Base-by-base conservation (phyloP, 2,113 vertebrate genomes). In the Anolis carolinensis region DNA sequence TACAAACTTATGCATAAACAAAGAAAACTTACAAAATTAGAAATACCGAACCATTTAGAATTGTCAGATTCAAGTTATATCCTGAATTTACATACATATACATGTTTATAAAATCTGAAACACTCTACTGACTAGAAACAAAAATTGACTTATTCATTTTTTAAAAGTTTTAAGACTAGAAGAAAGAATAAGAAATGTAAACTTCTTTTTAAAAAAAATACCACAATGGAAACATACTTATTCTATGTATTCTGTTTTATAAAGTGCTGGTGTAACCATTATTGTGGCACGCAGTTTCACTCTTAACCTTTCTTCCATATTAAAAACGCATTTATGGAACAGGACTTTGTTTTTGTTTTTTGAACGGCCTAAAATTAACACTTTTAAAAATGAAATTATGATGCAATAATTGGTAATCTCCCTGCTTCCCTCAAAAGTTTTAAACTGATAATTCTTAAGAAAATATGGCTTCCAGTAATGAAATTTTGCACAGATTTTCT, bases 181-280 rank as follows among this genome's bases (percentile, higher is more conserved):
- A 89, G 89, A 59, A 92, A 84, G 55, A 90, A 3, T 76, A 93
- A 91, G 83, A 94, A 95, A 94, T 93, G 93, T 94, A 95, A 95
- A 95, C 93, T 92, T 84, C 84, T 84, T 85, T 44, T 44, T 44
- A 44, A 44, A 44, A 87, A 81, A 82, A 87, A 89, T 79, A 88
- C 5, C 27, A 88, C 36, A 21, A 89, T 82, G 89, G 91, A 90
- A 85, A 87, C 84, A 84, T 79, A 88, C 16, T 18, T 89, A 73
- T 78, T 91, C 50, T 84, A 74, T 63, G 88, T 90, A n/a, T 85
- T 81, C 67, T 50, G 18, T 65, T 71, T 90, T 44, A 76, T 84
- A 84, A 93, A 93, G 92, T 92, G 94, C 90, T 89, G 59, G 55
- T 50, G 75, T 71, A 62, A 63, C 20, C 34, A 86, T 30, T 3